Percentiles rank a stretch among this genome's conserved stretches.
Evolutionary conservation across 2,888 invertebrate species (phyloP).

Genomic region (Liodrosophila aerea): DNA sequence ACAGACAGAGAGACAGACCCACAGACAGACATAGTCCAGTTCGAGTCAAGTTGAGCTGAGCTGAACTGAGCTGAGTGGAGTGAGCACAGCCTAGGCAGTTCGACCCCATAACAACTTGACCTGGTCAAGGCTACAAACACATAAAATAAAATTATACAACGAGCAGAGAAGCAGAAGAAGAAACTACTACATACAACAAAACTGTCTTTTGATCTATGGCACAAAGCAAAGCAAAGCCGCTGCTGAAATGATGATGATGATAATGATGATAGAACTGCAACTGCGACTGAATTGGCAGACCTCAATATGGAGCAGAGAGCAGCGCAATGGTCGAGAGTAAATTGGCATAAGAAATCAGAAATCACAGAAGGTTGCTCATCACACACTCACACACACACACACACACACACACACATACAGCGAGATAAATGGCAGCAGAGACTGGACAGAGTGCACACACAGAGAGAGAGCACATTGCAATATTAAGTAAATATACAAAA

Average conservation of each 20-base stretch:
- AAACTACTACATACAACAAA: constrained; percentile 71
- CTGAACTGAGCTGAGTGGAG: constrained; percentile 4
- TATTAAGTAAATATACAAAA: constrained; percentile 78
- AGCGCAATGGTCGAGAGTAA: constrained; percentile 53
- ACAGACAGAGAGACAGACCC: neutral
- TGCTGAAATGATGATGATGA: constrained; percentile 40
- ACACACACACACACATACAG: constrained; percentile 18
- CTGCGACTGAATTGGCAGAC: constrained; percentile 2
- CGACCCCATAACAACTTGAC: constrained; percentile 76
- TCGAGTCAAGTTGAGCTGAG: constrained; percentile 6
- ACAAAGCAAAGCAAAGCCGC: constrained; percentile 27
- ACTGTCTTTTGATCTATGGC: constrained; percentile 78
- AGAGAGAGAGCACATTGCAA: constrained; percentile 60
- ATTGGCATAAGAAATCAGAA: constrained; percentile 79
- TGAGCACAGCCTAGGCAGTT: constrained; percentile 42
- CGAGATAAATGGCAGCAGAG: constrained; percentile 70
- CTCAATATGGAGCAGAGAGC: constrained; percentile 65
- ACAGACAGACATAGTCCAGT: constrained; percentile 5
- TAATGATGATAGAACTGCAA: constrained; percentile 48
- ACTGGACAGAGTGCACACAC: constrained; percentile 22
- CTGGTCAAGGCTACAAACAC: constrained; percentile 79
- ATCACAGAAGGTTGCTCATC: constrained; percentile 74
- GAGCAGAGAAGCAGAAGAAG: constrained; percentile 13
- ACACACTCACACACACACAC: constrained; percentile 39
- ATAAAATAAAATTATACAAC: constrained; percentile 78